phyloP scores from a whole-genome alignment of 2,113 vertebrate species.

The Dipodomys spectabilis region DNA sequence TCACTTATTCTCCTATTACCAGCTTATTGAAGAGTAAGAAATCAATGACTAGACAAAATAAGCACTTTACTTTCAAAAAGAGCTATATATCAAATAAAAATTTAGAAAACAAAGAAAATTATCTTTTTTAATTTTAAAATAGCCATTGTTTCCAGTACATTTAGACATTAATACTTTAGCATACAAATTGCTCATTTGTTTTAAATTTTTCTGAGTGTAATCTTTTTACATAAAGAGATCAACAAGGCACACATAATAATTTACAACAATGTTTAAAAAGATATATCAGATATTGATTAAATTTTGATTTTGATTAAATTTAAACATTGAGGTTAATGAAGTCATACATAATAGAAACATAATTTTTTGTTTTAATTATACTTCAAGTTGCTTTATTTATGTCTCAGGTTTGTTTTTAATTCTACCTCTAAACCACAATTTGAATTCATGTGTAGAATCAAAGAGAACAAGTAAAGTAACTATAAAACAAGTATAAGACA shows the following conservation, averaged over 20 bases:
- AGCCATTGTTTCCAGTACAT: background rate
- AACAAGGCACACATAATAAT: background rate
- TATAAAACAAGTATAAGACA: background rate
- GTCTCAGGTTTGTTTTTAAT: slow-evolving; percentile 5
- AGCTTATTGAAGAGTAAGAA: slow-evolving; percentile 36
- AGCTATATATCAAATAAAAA: background rate
- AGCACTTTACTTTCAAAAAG: background rate
- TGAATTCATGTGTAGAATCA: slow-evolving; percentile 21
- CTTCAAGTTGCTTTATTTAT: slow-evolving; percentile 2
- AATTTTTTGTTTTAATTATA: background rate
- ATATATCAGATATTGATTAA: no score
- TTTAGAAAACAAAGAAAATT: background rate
- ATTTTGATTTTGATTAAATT: slow-evolving; percentile 7
- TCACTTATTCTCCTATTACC: background rate
- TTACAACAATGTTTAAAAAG: background rate
- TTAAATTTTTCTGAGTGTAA: background rate
- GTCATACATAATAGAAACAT: background rate
- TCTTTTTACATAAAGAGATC: background rate
- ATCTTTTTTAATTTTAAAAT: background rate
- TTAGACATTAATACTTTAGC: slow-evolving; percentile 34
- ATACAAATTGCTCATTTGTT: background rate
- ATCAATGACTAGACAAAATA: slow-evolving; percentile 5
- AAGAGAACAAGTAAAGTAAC: slow-evolving; percentile 12
- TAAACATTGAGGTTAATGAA: background rate
- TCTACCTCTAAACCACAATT: background rate